Percentiles rank a stretch among this genome's conserved stretches.
Evolutionary conservation across 2,797 vertebrate species (phyloP).

Genomic region (Hybognathus amarus): DNA sequence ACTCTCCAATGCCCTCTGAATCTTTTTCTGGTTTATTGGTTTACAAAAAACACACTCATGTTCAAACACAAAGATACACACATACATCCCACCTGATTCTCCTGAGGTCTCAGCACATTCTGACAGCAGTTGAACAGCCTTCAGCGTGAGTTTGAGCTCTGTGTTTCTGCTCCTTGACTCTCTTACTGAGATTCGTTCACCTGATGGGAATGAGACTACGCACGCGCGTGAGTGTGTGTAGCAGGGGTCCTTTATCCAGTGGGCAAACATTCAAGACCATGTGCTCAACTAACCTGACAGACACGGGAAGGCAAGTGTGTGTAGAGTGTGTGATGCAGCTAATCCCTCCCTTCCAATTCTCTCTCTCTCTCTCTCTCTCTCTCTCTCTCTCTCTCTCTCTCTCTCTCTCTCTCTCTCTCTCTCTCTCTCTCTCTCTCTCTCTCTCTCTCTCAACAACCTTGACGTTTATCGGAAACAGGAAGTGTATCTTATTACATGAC

Average conservation of each 20-base stretch:
- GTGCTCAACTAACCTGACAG: slow-evolving; percentile 56
- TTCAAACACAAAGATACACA: neutral
- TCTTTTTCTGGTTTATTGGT: neutral
- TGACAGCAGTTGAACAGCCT: slow-evolving; percentile 59
- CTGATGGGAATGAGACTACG: slow-evolving; percentile 47
- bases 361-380: neutral
- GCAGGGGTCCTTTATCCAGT: slow-evolving; percentile 23
- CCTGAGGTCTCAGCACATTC: slow-evolving; percentile 49
- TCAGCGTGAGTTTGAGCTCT: neutral
- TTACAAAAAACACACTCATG: slow-evolving; percentile 26
- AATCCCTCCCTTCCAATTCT: slow-evolving; percentile 59
- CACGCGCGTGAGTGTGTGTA: slow-evolving; percentile 63
- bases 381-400: neutral
- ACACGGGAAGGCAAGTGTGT: neutral
- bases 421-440: no score
- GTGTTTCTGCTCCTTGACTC: neutral
- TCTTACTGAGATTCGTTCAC: slow-evolving; percentile 27
- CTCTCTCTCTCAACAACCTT: slow-evolving; percentile 38
- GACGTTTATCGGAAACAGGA: slow-evolving; percentile 53
- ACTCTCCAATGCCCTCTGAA: slow-evolving; percentile 20
- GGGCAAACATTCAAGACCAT: slow-evolving; percentile 65
- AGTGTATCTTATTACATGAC: slow-evolving; percentile 34
- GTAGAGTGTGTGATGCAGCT: slow-evolving; percentile 12
- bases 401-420: neutral
- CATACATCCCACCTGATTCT: slow-evolving; percentile 65